Percentiles rank a stretch among this genome's conserved stretches.
These are phyloP conservation scores for Ochlodes sylvanus DNA, from an alignment of 2,888 invertebrate genomes.

Conservation along the genomic window DNA sequence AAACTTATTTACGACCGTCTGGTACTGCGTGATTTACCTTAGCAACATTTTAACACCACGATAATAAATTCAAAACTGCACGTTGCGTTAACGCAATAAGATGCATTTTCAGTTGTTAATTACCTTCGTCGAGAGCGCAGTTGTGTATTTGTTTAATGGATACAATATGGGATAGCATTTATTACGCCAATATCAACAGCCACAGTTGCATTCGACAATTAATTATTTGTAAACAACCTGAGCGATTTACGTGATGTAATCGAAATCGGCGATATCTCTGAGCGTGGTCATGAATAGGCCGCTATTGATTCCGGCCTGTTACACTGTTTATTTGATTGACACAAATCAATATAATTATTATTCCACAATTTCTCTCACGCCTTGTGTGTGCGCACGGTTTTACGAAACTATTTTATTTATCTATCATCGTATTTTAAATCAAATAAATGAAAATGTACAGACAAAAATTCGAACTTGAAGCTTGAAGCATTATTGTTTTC, in stretches of 20 bases:
- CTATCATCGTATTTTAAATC: no score
- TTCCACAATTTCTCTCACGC: not conserved
- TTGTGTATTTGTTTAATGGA: conserved; percentile 62
- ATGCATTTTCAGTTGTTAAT: conserved; percentile 46
- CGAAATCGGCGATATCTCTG: conserved; percentile 60
- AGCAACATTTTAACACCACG: not conserved
- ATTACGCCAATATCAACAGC: conserved; percentile 77
- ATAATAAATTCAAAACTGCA: not conserved
- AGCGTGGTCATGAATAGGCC: conserved; percentile 68
- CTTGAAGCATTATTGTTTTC: no score
- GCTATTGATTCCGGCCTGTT: conserved; percentile 3
- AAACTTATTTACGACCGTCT: conserved; percentile 70
- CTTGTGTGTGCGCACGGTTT: no score
- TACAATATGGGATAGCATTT: conserved; percentile 71
- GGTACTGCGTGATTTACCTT: conserved; percentile 49
- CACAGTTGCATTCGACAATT: conserved; percentile 80
- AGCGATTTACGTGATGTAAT: conserved; percentile 54
- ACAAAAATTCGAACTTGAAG: no score
- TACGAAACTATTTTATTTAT: no score
- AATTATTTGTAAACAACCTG: conserved; percentile 82
- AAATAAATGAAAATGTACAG: no score
- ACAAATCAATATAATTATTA: conserved; percentile 7
- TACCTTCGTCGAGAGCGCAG: conserved; percentile 30
- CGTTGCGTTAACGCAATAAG: conserved; percentile 43
- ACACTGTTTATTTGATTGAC: conserved; percentile 10